These are phyloP conservation scores for Siniperca chuatsi DNA, from an alignment of 2,113 vertebrate genomes.

Conservation along the genomic window DNA sequence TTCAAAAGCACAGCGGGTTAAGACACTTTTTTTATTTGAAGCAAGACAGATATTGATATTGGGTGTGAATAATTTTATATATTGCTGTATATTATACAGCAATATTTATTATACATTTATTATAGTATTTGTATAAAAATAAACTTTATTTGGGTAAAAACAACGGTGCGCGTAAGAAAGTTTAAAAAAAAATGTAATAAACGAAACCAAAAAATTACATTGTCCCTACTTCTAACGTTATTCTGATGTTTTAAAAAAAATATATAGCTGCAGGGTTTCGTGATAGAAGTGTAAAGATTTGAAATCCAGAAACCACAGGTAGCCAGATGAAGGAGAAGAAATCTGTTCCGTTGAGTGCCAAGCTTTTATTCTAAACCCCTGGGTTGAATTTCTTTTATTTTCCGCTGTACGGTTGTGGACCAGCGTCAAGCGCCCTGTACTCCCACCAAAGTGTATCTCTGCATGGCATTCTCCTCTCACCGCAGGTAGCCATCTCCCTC, in stretches of 20 bases:
- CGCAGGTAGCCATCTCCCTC: constrained; percentile 71
- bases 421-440: constrained; percentile 30
- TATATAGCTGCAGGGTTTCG: constrained; percentile 60
- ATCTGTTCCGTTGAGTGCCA: constrained; percentile 83
- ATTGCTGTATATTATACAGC: not conserved
- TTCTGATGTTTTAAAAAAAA: constrained; percentile 63
- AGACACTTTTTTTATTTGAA: constrained; percentile 58
- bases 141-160: constrained; percentile 11
- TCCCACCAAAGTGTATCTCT: constrained; percentile 46
- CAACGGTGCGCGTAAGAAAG: not conserved
- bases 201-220: constrained; percentile 10
- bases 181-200: not conserved
- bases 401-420: constrained; percentile 39
- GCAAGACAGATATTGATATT: constrained; percentile 32
- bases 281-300: constrained; percentile 81
- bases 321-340: constrained; percentile 84
- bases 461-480: constrained; percentile 63
- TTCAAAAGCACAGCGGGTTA: constrained; percentile 75
- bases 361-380: constrained; percentile 87
- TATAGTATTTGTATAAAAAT: not conserved
- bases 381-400: constrained; percentile 84
- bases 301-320: constrained; percentile 88
- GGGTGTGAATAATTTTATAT: not conserved
- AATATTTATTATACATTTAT: too few relatives aligned
- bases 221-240: constrained; percentile 41